Evolutionary conservation across 2,113 vertebrate species (phyloP).

Genomic region (Sebastes fasciatus): DNA sequence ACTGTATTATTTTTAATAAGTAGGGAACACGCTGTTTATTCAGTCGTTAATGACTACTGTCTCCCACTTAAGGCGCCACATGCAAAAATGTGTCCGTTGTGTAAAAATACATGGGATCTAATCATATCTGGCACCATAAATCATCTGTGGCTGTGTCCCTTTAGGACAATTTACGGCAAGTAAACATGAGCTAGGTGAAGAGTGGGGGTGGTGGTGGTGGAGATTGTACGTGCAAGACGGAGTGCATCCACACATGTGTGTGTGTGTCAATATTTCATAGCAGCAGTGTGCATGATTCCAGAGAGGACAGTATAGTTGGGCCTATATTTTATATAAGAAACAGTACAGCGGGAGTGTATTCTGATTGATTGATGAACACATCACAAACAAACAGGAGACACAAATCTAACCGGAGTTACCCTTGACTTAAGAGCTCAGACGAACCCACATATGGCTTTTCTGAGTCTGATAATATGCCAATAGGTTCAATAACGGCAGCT

Average conservation of each 20-base stretch:
- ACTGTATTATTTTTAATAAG: conserved; percentile 53
- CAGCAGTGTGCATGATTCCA: conserved; percentile 15
- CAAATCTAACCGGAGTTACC: background rate
- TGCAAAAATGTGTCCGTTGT: conserved; percentile 62
- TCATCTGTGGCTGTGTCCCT: conserved; percentile 67
- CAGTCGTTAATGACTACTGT: conserved; percentile 65
- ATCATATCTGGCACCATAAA: conserved; percentile 74
- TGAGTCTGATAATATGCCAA: conserved; percentile 57
- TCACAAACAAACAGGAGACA: conserved; percentile 22
- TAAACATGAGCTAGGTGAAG: conserved; percentile 53
- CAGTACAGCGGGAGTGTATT: conserved; percentile 5
- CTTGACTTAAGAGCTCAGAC: background rate
- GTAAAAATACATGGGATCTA: conserved; percentile 68
- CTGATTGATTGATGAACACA: conserved; percentile 23
- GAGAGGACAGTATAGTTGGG: conserved; percentile 10
- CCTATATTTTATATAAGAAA: conserved; percentile 48
- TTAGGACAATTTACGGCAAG: conserved; percentile 71
- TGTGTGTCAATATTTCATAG: conserved; percentile 44
- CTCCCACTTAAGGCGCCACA: conserved; percentile 61
- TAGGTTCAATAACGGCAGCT: conserved; percentile 54
- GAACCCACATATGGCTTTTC: conserved; percentile 13
- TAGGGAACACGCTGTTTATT: conserved; percentile 48
- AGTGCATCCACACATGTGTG: conserved; percentile 36
- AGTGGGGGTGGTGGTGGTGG: conserved; percentile 19
- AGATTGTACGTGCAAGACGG: conserved; percentile 35